phyloP scores from a whole-genome alignment of 2,113 vertebrate species.

The Noturus placidus region DNA sequence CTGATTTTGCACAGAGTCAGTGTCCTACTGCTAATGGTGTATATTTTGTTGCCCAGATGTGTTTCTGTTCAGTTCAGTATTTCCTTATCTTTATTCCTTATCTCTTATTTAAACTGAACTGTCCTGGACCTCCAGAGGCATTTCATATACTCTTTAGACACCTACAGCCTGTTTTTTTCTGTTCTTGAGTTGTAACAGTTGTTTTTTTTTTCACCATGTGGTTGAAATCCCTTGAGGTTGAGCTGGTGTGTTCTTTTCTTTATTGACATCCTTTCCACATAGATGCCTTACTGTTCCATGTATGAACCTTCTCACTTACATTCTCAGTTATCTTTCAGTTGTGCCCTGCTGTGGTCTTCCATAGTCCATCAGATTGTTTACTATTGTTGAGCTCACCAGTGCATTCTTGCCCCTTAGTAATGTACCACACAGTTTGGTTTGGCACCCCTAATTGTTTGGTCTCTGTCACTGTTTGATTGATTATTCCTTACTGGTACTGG shows the following conservation, averaged over 20 bases:
- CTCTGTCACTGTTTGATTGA: neutral
- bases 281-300: neutral
- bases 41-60: neutral
- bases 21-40: neutral
- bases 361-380: conserved; percentile 5
- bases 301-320: neutral
- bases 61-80: neutral
- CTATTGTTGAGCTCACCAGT: conserved; percentile 13
- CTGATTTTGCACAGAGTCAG: neutral
- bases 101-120: conserved; percentile 1
- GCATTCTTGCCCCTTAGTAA: conserved; percentile 16
- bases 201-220: neutral
- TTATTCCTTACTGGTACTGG: conserved; percentile 23
- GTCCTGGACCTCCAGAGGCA: neutral
- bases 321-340: neutral
- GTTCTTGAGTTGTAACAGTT: neutral
- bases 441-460: neutral
- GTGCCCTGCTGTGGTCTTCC: neutral
- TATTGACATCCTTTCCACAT: neutral
- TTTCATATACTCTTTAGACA: neutral
- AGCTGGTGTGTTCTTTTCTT: neutral
- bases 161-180: neutral
- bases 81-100: neutral
- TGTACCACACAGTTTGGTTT: conserved; percentile 15
- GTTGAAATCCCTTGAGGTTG: neutral